Base-by-base conservation (phyloP, 2,113 vertebrate genomes). In the Trachemys scripta region DNA sequence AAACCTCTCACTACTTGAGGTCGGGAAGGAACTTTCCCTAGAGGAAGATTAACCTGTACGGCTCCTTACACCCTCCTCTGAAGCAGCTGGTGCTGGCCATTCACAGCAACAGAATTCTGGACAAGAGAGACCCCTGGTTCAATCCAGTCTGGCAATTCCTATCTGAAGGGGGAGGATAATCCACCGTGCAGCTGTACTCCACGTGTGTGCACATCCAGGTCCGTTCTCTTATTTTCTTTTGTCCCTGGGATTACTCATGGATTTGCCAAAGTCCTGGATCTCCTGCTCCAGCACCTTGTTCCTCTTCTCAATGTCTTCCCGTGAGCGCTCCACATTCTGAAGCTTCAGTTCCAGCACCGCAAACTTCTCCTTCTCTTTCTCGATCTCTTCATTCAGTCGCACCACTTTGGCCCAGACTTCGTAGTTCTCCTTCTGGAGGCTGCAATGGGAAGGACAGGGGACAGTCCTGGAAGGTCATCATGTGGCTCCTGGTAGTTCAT, bases 351-450 rank as follows among this genome's bases (percentile, higher is more conserved):
- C 98, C 97, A 99, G 96, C 29, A 98, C 97, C 1, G 96, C 97
- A 20, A 92, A 97, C 31, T 88, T 98, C 87, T 98, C 98, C 92
- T 96, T 98, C 94, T 99, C 99, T 31, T 93, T 97, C 92, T 99
- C 98, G 59, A 99, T 50, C 10, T 98, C 98, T 31, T 98, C 97
- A 54, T 95, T 98, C 72, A 99, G 98, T 96, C 98, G 98, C 2
- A 98, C 97, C 72, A 99, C 98, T 17, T 98, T 98, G 86, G 98
- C 98, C 95, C 97, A 98, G 65, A 99, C 98, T 2, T 99, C 99
- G 7, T 98, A 98, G 96, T 99, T 99, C 91, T 99, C 99, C 94
- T 98, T 98, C 89, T 99, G 98, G 4, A 99, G 98, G 87, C 99
- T 99, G 97, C 2, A 62, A 92, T 96, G 62, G 87, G 89, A 89